A percentile compares a stretch with the other conserved stretches of the same genome.
Conservation (phyloP, 2,888 invertebrate species). For the Uloborus plumipes region DNA sequence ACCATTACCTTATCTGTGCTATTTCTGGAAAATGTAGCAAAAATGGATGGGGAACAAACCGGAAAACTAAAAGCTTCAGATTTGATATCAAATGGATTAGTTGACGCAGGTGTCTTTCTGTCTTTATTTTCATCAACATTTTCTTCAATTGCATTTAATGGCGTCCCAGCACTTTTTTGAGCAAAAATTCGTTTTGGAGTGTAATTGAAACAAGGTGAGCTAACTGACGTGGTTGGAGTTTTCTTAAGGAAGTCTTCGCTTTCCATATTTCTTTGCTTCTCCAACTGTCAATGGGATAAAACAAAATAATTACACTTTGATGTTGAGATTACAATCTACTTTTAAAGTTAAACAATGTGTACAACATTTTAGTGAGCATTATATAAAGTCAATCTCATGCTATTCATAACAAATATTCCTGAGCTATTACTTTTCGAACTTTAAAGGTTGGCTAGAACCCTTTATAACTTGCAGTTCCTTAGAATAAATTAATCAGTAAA, state of each 20-base stretch:
- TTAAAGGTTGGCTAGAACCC: no score
- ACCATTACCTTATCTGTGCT: conserved; percentile 28
- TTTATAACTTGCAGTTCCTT: no score
- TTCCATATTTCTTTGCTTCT: no score
- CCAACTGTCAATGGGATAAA: no score
- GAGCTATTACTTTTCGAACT: no score
- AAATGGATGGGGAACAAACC: conserved; percentile 57
- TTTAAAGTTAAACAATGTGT: no score
- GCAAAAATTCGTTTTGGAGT: conserved; percentile 30
- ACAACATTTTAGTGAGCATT: no score
- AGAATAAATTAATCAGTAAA: no score
- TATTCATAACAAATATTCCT: no score
- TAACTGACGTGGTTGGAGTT: not conserved
- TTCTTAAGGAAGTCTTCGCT: not conserved
- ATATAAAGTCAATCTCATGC: no score
- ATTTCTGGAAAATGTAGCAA: conserved; percentile 43
- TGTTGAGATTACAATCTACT: no score
- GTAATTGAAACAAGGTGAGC: not conserved
- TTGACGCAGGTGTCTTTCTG: conserved; percentile 7
- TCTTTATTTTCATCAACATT: conserved; percentile 4
- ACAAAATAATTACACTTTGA: no score
- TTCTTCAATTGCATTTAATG: conserved; percentile 27
- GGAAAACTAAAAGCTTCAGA: conserved; percentile 46
- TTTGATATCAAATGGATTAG: conserved; percentile 60
- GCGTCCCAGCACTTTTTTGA: conserved; percentile 5